phyloP scores from a whole-genome alignment of 2,797 vertebrate genomes.

The Amblyopsis hoosieri region DNA sequence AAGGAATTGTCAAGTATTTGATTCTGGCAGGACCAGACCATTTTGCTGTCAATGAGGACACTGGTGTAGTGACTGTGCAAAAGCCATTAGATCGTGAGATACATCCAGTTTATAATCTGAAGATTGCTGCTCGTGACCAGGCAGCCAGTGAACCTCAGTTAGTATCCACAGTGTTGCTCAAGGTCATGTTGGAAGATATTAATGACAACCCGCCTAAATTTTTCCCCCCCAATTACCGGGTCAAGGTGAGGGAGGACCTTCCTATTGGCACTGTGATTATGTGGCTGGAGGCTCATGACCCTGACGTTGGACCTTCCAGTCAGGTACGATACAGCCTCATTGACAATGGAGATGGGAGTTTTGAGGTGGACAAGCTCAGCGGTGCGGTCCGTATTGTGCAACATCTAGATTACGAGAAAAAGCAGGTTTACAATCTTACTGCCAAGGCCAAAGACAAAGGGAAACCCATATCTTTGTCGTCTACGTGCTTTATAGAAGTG shows the following conservation, averaged over 20 bases:
- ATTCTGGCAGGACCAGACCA: conserved; percentile 90
- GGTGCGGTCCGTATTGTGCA: conserved; percentile 90
- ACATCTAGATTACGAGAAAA: conserved; percentile 92
- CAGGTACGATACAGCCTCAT: conserved; percentile 93
- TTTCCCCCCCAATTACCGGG: conserved; percentile 89
- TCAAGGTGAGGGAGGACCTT: conserved; percentile 94
- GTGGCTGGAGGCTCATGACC: conserved; percentile 94
- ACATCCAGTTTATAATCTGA: conserved; percentile 81
- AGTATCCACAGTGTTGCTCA: conserved; percentile 86
- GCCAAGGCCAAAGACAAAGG: conserved; percentile 96
- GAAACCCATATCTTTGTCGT: conserved; percentile 89
- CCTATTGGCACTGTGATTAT: conserved; percentile 91
- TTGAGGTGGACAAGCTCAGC: conserved; percentile 96
- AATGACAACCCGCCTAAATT: conserved; percentile 96
- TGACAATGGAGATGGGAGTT: conserved; percentile 88
- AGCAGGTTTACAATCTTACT: conserved; percentile 91
- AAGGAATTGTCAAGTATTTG: conserved; percentile 87
- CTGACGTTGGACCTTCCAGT: conserved; percentile 88
- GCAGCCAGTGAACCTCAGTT: conserved; percentile 84
- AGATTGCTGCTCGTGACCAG: conserved; percentile 90
- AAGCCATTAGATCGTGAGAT: conserved; percentile 86
- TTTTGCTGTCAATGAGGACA: conserved; percentile 85
- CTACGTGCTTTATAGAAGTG: conserved; percentile 91
- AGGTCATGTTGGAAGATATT: conserved; percentile 90
- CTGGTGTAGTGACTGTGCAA: conserved; percentile 85